Evolutionary conservation across 2,113 vertebrate genomes (phyloP).

Genomic region (Mastomys natalensis): DNA sequence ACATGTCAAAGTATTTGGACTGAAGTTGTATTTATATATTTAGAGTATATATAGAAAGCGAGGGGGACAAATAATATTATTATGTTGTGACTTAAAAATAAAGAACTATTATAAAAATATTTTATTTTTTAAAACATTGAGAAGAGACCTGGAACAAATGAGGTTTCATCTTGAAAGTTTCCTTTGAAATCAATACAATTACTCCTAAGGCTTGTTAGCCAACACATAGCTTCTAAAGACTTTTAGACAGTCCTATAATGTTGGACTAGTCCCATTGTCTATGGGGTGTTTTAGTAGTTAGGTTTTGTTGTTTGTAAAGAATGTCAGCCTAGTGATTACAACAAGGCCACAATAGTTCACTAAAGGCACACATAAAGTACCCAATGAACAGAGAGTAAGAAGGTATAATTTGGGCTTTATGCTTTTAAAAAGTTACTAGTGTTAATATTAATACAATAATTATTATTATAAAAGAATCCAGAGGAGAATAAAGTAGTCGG

Average conservation of each 20-base stretch:
- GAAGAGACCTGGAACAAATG: background rate
- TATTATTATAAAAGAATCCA: too few species aligned
- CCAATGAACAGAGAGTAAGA: background rate
- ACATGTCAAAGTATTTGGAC: background rate
- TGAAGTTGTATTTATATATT: background rate
- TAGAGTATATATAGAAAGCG: background rate
- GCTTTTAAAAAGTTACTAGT: background rate
- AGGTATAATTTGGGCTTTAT: background rate
- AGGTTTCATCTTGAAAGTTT: background rate
- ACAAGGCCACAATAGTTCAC: background rate
- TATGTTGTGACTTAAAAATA: background rate
- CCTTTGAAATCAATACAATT: constrained; percentile 27
- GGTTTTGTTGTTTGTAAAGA: constrained; percentile 13
- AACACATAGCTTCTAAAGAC: background rate
- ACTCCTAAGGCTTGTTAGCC: background rate
- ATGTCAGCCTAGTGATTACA: background rate
- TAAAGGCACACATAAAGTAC: background rate
- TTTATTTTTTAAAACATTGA: constrained; percentile 9
- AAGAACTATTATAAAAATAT: background rate
- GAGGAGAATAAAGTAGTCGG: background rate
- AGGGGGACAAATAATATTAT: background rate
- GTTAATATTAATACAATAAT: background rate
- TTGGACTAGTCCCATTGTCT: background rate
- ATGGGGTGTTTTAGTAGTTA: background rate
- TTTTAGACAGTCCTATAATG: background rate